Evolutionary conservation across 2,113 vertebrate genomes (phyloP).

Genomic region (Pelvicachromis taeniatus): DNA sequence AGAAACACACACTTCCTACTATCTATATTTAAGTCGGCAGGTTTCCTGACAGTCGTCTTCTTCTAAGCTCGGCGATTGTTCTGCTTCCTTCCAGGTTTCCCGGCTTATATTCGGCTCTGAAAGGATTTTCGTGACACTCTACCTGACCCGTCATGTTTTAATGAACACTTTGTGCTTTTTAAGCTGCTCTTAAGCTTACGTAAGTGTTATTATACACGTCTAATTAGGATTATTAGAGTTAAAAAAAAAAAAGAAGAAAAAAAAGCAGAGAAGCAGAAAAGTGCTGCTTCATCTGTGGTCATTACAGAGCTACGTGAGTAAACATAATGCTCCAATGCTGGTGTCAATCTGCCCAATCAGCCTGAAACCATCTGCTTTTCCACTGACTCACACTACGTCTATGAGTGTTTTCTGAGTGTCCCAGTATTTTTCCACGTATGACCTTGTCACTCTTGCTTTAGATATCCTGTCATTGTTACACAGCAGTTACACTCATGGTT

Average conservation of each 20-base stretch:
- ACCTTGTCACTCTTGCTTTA: constrained; percentile 17
- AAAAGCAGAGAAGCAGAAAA: background rate
- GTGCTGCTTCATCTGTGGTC: background rate
- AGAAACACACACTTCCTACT: background rate
- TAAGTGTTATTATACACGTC: background rate
- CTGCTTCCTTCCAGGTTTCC: constrained; percentile 27
- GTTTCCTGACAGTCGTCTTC: background rate
- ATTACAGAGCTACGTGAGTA: background rate
- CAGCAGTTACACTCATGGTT: background rate
- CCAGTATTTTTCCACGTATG: constrained; percentile 42
- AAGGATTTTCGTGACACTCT: background rate
- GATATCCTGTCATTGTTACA: constrained; percentile 70
- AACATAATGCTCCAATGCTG: background rate
- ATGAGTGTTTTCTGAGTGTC: constrained; percentile 11
- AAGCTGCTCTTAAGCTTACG: background rate
- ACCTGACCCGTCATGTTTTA: background rate
- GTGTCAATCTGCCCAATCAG: background rate
- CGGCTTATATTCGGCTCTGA: background rate
- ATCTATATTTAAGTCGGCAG: background rate
- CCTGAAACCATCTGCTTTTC: constrained; percentile 8
- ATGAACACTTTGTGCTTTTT: background rate
- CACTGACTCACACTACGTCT: constrained; percentile 26
- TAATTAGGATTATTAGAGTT: background rate
- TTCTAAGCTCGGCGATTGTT: constrained; percentile 33
- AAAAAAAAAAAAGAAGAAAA: background rate